These are phyloP conservation scores for Leptinotarsa defecta DNA, from an alignment of 1,140 invertebrate species.

Conservation along the genomic window DNA sequence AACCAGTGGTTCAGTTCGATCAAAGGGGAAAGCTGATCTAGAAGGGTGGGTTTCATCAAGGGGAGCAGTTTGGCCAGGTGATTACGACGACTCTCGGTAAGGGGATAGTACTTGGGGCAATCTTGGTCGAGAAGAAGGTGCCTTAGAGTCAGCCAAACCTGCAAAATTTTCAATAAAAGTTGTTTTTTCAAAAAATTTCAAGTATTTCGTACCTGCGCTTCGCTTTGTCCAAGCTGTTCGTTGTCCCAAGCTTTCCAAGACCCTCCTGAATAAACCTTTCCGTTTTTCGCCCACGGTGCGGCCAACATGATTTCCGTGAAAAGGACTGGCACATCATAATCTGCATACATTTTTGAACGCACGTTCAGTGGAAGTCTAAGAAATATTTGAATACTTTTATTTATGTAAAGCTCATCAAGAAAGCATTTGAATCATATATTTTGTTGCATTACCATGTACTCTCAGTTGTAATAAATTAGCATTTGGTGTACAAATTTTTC, in stretches of 20 bases:
- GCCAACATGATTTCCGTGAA: conserved; percentile 68
- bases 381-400: conserved; percentile 9
- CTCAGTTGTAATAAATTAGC: no score
- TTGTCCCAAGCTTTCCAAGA: conserved; percentile 65
- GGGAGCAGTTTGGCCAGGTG: conserved; percentile 64
- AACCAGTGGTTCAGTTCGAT: conserved; percentile 75
- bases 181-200: neutral
- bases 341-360: conserved; percentile 65
- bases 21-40: conserved; percentile 78
- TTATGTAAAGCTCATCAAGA: no score
- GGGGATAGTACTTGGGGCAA: conserved; percentile 67
- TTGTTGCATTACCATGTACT: no score
- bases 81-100: conserved; percentile 69
- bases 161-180: conserved; percentile 37
- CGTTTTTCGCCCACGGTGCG: conserved; percentile 71
- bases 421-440: no score
- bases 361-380: conserved; percentile 64
- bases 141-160: conserved; percentile 73
- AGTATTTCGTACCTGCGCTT: conserved; percentile 59
- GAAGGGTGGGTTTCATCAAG: conserved; percentile 53
- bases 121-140: conserved; percentile 69
- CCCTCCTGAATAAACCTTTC: conserved; percentile 62
- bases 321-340: conserved; percentile 75
- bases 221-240: conserved; percentile 65
- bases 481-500: no score